phyloP scores from a whole-genome alignment of 2,888 invertebrate species.

The Selenia dentaria region DNA sequence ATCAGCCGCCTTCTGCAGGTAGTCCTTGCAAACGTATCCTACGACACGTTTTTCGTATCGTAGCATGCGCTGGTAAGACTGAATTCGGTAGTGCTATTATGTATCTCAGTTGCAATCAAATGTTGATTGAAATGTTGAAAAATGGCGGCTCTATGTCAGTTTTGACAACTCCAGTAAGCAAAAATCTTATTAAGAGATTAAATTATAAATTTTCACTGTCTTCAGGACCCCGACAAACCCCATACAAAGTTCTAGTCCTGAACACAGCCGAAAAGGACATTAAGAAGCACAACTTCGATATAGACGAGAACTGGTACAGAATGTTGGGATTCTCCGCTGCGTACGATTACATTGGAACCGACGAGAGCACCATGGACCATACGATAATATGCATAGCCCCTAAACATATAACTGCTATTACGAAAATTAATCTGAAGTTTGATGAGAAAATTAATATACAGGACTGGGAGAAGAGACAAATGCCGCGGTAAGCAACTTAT shows the following conservation, averaged over 20 bases:
- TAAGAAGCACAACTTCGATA: slow-evolving; percentile 65
- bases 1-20: no score
- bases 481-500: slow-evolving; percentile 72
- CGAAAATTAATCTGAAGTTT: slow-evolving; percentile 88
- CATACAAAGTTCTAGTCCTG: slow-evolving; percentile 88
- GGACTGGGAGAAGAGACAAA: slow-evolving; percentile 75
- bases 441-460: slow-evolving; percentile 87
- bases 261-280: slow-evolving; percentile 70
- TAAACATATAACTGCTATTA: slow-evolving; percentile 88
- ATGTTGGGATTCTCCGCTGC: slow-evolving; percentile 87
- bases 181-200: no score
- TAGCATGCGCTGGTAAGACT: no score
- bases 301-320: slow-evolving; percentile 88
- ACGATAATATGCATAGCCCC: slow-evolving; percentile 87
- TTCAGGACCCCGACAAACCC: slow-evolving; percentile 70
- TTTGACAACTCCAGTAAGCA: no score
- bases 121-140: no score
- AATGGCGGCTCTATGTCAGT: no score
- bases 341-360: slow-evolving; percentile 86
- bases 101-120: no score
- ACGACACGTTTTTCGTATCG: no score
- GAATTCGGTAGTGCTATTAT: no score
- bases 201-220: no score
- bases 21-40: no score
- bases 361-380: slow-evolving; percentile 86